Evolutionary conservation across 2,888 invertebrate species (phyloP), one percentile per base, ranked within the genome.

Genomic region (Stenichneumon culpator): DNA sequence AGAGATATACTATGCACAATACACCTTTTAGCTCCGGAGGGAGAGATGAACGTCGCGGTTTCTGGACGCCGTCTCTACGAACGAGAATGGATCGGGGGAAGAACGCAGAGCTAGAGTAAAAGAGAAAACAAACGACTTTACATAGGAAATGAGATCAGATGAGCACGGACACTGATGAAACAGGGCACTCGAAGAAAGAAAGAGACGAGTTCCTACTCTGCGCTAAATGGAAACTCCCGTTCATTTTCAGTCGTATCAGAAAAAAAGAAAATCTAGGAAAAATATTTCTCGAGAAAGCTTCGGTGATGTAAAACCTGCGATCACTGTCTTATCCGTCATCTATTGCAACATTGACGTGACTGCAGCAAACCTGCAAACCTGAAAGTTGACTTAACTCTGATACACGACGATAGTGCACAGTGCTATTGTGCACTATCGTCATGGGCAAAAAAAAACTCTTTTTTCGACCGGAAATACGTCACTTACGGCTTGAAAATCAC

Each of bases 121-220:
- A 72, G 60, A 60, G 52, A 79, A 32, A 28, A 52, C 39, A 19
- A 74, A 72, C 50, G 54, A 67, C 79, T 75, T 54, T 72, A 72
- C 72, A 70, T 77, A 70, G 70, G 74, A 72, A 83, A 83, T 75
- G 72, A 72, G 70, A 67, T 36, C 73, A 68, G 70, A 70, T 75
- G 80, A 79, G 72, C 75, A 77, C 57, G 44, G 57, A 50, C 67
- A 72, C 28, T 63, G 25, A 28, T 63, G 63, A 63, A 28, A 14
- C 32, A 6, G 6, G 28, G 63, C 16, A 25, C 60, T 14, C 60
- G 28, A 14, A 28, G 63, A 32, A 28, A 32, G 28, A 63, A 28
- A 32, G 63, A 63, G 67, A 36, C 65, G 52, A 67, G 32, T 39
- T 77, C 25, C 22, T 67, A 54, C 52, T 54, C 65, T 39, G 25